Evolutionary conservation across 2,113 vertebrate species (phyloP).

Genomic region (Carassius gibelio): DNA sequence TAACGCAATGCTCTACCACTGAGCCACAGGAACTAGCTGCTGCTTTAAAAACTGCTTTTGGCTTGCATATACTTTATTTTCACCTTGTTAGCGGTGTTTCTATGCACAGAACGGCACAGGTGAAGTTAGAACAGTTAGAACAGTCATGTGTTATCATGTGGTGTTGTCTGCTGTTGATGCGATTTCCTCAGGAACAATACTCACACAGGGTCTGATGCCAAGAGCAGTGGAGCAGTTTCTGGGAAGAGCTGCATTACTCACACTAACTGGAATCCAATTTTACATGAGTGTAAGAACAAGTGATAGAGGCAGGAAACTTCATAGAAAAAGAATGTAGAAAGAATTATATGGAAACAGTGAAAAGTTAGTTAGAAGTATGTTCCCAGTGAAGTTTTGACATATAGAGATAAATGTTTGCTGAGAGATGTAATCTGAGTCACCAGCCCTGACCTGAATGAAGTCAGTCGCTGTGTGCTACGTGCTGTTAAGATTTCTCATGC

Average conservation of each 20-base stretch:
- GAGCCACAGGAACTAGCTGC: too few species aligned
- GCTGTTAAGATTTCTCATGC: neutral
- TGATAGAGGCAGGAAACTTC: neutral
- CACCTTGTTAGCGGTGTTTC: neutral
- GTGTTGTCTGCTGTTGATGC: neutral
- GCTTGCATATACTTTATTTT: neutral
- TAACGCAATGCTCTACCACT: too few species aligned
- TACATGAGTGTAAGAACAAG: neutral
- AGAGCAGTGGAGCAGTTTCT: neutral
- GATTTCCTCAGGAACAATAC: neutral
- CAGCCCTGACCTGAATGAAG: neutral
- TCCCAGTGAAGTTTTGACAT: neutral
- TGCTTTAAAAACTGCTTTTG: neutral
- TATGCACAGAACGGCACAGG: neutral
- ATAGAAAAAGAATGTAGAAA: neutral
- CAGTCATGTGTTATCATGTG: neutral
- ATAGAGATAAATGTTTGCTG: neutral
- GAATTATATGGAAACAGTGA: neutral
- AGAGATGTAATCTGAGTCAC: neutral
- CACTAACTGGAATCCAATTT: constrained; percentile 33
- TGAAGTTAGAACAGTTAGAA: neutral
- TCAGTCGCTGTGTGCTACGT: neutral
- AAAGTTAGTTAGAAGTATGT: neutral
- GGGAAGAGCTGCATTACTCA: constrained; percentile 37
- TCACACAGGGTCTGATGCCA: neutral